Evolutionary conservation across 2,113 vertebrate genomes (phyloP), one percentile per base, ranked within the genome.

Genomic region (Sterrhoptilus dennistouni): DNA sequence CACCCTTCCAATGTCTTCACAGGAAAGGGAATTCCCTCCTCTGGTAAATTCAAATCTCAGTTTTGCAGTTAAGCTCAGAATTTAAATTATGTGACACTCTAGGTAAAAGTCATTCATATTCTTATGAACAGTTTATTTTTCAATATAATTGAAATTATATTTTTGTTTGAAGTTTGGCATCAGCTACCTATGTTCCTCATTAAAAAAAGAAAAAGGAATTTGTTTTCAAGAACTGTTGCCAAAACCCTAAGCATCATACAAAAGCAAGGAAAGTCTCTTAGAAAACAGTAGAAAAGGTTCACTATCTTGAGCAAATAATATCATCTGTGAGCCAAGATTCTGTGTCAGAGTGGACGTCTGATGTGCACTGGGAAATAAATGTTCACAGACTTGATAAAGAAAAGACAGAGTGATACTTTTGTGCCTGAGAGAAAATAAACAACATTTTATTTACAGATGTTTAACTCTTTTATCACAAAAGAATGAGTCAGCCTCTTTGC

Each of bases 121-220:
- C 65, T 92, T 87, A 66, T 36, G 7, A 77, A 83, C 14, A 64
- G 44, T 71, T 94, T 95, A n/a, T 76, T 96, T 95, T 93, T 69
- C 60, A 74, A 76, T 95, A 95, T 38, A 38, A 38, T 38, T 38
- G 38, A 38, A 38, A 38, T 38, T 38, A 38, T 38, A 38, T 38
- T 79, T 56, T 35, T 80, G 22, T 57, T 92, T 65, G 66, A 93
- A 76, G 74, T 70, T 72, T 76, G 72, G 16, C 38, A 79, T 83
- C 63, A 85, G 6, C 38, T 61, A 72, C 18, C 7, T 54, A 28
- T 63, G 17, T 38, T 94, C 11, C 45, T 59, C 19, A 27, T 64
- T 15, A 33, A 70, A 19, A 47, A 16, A 33, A 33, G 20, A 47
- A 72, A 65, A 13, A 54, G 20, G 0, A 47, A 57, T 29, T 64